Evolutionary conservation across 1,140 invertebrate genomes (phyloP), one percentile per base, ranked within the genome.

Genomic region (Meteorus sp.): DNA sequence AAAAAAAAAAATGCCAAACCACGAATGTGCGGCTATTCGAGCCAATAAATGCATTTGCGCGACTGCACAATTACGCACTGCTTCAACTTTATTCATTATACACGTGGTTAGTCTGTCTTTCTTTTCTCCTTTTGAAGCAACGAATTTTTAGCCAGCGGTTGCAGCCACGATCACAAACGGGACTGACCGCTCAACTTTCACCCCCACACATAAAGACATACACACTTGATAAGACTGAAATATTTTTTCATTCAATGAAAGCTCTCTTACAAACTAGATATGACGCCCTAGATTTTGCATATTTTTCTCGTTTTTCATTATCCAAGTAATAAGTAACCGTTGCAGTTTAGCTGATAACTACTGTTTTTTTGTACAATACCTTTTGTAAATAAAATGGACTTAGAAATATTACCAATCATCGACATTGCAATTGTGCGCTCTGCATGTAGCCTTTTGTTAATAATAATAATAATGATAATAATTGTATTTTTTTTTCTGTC

Each of bases 371-470:
- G 68, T 68, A 69, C 54, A 47, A 71, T 74, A 69, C 50, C n/a
- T 53, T 67, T 60, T 72, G 69, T 75, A 71, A 68, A 77, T 74
- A 73, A 69, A 68, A 59, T 66, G 37, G 66, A 67, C 68, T 50
- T 41, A 59, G 19, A 51, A 39, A 56, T 23, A 37, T 35, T 35
- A 27, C 20, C n/a, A 59, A 13, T 47, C 27, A 53, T 13, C 11
- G 29, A 60, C 63, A 67, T 66, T 61, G 69, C 69, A 47, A 37
- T 66, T 67, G 63, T 69, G 68, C 64, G 69, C 75, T 68, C 71
- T 78, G 77, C 76, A 78, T 79, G 77, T 75, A n/a, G 69, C 70
- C 70, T 77, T 69, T 27, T 44, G 13, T 53, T 39, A 27, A 23
- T 44, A n/a, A n/a, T n/a, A n/a, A n/a, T n/a, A n/a, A n/a, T n/a